Base-by-base conservation (phyloP, 2,113 vertebrate genomes). In the Microcebus murinus region DNA sequence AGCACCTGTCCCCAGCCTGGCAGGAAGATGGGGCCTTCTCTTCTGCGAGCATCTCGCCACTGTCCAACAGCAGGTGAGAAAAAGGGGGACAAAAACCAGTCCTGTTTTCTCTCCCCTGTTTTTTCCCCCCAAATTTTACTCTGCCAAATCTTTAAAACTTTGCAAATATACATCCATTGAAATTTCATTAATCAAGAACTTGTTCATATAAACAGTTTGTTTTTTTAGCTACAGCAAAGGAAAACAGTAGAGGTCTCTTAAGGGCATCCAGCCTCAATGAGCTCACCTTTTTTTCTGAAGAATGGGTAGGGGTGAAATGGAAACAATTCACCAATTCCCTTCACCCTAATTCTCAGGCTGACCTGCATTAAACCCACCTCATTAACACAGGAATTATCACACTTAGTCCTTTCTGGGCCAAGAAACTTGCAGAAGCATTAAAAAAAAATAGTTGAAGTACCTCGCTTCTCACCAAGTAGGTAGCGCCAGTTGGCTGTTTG, bases 131-230 rank as follows among this genome's bases (percentile, higher is more conserved):
- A 88, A n/a, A 84, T 94, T 96, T 94, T 90, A 48, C 96, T 97
- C 97, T 98, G 98, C 98, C 98, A 98, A 98, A 98, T 97, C 74
- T 96, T 91, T 90, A 86, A 97, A 76, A 97, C 23, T 81, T 95
- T 95, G 86, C 80, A 94, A 92, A 79, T 91, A 61, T 23, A 91
- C 95, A 83, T 95, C 95, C 96, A 70, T 79, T 96, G 81, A 94
- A 76, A 79, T 96, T 83, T 91, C 91, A 45, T 92, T 91, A 97
- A 94, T 96, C 88, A 77, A 96, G 96, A 96, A 85, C 91, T 81
- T 90, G 84, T 95, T 98, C 11, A 2, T 86, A 88, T 83, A 80
- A 94, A 84, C 65, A 67, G n/a, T 80, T 95, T 77, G 97, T 48
- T 92, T 96, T 98, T 97, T 91, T 96, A 93, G 91, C 92, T 73